Base-by-base conservation (phyloP, 2,888 invertebrate genomes). In the Dinocampus coccinellae region DNA sequence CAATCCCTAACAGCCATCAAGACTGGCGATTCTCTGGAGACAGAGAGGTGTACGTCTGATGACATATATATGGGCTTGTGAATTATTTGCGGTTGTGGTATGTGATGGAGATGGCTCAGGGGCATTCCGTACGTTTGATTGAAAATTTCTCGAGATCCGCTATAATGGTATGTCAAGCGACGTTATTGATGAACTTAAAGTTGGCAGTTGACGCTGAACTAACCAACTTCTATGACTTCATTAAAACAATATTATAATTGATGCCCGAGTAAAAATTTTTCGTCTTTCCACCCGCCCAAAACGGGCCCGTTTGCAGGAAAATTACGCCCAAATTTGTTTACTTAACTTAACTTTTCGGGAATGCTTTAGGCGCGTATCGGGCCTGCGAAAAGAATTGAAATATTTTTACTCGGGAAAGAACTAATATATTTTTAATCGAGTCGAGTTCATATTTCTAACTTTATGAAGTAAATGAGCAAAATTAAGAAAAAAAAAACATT, bases 81-180 rank as follows among this genome's bases (percentile, higher is more conserved):
- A 84, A 85, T 85, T 86, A 85, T 84, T 85, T 80, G 81, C 80
- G 78, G 79, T 81, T 80, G 73, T 79, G 79, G 81, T 77, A 80
- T 81, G 81, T 76, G 78, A 77, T 76, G 72, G 73, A 76, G 73
- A 75, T 75, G 73, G 75, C 75, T 55, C 69, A 73, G 73, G 78
- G 78, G 79, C 81, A 87, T 87, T 85, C 86, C 86, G 72, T 74
- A 80, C 86, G 83, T 86, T 85, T 86, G 86, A 87, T 87, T 87
- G 87, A 87, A 87, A 87, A 86, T 86, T 84, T 87, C 86, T 87
- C 80, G 81, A 82, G 82, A 82, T 81, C 83, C 82, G 47, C 16
- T 70, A 82, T 71, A 69, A 79, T 81, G 83, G 83, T 80, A 85
- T 83, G 80, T 70, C 77, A 68, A 66, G 70, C 78, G 74, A 75